Base-by-base conservation (phyloP, 2,888 invertebrate genomes). In the Leptinotarsa peninsularis region DNA sequence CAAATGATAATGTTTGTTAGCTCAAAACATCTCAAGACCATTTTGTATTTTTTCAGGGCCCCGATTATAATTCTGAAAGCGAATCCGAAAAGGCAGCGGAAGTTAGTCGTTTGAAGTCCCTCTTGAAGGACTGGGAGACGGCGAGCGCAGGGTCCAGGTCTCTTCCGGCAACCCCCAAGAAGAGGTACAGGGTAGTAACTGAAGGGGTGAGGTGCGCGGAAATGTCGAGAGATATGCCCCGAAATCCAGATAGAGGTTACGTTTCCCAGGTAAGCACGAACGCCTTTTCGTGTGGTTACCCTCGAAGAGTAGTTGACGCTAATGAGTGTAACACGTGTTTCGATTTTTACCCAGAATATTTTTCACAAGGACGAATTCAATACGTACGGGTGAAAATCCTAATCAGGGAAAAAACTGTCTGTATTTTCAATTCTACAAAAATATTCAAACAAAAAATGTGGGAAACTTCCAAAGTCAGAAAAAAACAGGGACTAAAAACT, bases 51-150 rank as follows among this genome's bases (percentile, higher is more conserved):
- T 60, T 56, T 49, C 88, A 95, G 95, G 95, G 95, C 75, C 94
- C 93, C 79, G 95, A 95, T 86, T 95, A 95, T 87, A 94, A 95
- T 85, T 93, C 94, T 13, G 90, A 91, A 76, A 93, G 93, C 86
- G 95, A 95, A 88, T 92, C 92, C 73, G 95, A 95, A 89, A 90
- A 92, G 69, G 91, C 91, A 66, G 86, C 92, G 83, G 94, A 94
- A 85, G 91, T 92, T 70, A 93, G 93, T 74, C 91, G 94, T 73
- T 90, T 94, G 76, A 91, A 91, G 81, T 90, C 91, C 18, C 89
- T 95, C 60, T 90, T 95, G 77, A 93, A 93, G 78, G 93, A 94
- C 85, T 95, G 95, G 95, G 93, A 94, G 82, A 91, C 93, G 52
- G 92, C 94, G 4, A 94, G 94, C 76, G 89, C 90, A 67, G 89